These are phyloP conservation scores for Agapornis canus DNA, from an alignment of 2,797 vertebrate species.

Conservation along the genomic window DNA sequence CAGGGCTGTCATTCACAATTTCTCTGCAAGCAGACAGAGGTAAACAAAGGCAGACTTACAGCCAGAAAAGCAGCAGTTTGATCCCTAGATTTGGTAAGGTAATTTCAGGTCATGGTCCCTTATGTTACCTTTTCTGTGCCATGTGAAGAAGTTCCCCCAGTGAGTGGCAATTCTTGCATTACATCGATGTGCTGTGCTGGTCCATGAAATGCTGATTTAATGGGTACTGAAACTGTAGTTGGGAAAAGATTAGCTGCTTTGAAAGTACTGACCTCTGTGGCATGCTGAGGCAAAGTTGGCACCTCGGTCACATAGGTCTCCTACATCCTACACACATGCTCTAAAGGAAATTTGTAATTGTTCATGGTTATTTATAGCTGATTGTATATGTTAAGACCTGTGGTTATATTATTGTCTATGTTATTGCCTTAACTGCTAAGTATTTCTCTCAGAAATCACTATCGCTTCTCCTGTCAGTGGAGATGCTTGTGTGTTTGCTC, in stretches of 20 bases:
- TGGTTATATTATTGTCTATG: background rate
- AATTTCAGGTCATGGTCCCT: background rate
- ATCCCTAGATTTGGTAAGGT: background rate
- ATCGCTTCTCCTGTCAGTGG: background rate
- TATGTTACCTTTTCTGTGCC: background rate
- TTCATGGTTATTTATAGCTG: background rate
- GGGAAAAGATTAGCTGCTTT: background rate
- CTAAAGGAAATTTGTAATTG: background rate
- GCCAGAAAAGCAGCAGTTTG: background rate
- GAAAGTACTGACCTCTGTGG: background rate
- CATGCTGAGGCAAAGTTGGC: accelerated
- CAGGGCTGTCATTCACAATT: background rate
- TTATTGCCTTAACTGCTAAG: background rate
- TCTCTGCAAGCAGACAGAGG: background rate
- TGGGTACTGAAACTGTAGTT: background rate
- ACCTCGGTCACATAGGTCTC: background rate
- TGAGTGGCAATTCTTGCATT: accelerated
- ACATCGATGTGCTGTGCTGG: background rate
- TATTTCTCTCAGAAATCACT: background rate
- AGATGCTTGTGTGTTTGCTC: background rate
- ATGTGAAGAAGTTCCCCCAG: accelerated
- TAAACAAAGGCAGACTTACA: background rate
- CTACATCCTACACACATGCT: accelerated
- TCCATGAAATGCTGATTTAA: background rate
- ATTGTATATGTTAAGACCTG: background rate